These are phyloP conservation scores for Austrofundulus limnaeus DNA, from an alignment of 2,113 vertebrate genomes.

Conservation along the genomic window DNA sequence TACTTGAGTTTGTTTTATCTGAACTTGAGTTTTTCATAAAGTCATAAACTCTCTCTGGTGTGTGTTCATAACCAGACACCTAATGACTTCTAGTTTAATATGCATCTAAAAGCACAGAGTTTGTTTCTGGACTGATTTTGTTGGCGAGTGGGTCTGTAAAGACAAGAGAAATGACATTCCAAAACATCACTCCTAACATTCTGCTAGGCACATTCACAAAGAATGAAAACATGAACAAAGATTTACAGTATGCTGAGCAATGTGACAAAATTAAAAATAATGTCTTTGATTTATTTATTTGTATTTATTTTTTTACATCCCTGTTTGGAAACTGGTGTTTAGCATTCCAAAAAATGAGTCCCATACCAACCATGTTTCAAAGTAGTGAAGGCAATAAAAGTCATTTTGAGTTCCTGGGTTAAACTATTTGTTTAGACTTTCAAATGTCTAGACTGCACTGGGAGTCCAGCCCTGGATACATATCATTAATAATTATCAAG, in stretches of 20 bases:
- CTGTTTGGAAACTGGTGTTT: neutral
- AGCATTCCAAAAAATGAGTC: slow-evolving; percentile 12
- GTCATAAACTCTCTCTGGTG: no score
- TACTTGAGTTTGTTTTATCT: neutral
- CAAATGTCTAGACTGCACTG: neutral
- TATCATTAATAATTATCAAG: neutral
- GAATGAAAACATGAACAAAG: neutral
- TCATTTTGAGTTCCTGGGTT: neutral
- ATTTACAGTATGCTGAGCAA: neutral
- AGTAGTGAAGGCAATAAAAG: neutral
- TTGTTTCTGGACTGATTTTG: neutral
- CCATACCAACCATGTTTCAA: neutral
- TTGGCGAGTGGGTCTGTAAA: neutral
- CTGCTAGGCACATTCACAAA: no score
- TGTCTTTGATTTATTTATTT: no score
- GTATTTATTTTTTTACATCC: neutral
- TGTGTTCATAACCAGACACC: no score
- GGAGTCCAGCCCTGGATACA: slow-evolving; percentile 3
- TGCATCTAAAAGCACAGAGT: no score
- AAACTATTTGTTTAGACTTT: slow-evolving; percentile 8
- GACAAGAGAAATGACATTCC: no score
- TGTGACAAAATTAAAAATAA: neutral
- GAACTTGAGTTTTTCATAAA: neutral
- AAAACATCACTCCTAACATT: no score
- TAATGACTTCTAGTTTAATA: neutral